phyloP scores from a whole-genome alignment of 1,140 invertebrate genomes.

The Frieseomelitta varia region DNA sequence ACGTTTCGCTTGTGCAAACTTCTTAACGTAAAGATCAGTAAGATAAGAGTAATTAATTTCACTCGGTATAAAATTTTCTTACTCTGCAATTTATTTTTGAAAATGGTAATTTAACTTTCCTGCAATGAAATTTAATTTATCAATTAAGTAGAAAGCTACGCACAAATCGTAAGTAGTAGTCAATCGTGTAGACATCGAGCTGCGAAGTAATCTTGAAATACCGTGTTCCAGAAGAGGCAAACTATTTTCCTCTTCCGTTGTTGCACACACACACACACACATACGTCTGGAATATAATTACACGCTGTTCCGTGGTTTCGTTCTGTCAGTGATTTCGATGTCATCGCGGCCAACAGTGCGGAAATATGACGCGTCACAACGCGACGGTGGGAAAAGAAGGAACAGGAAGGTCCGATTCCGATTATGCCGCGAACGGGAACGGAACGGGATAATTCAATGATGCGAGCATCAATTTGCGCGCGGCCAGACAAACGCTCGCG shows the following conservation, averaged over 20 bases:
- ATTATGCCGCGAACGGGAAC: slow-evolving; percentile 19
- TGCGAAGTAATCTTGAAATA: slow-evolving; percentile 30
- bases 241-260: slow-evolving; percentile 23
- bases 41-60: too few species aligned
- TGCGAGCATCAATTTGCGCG: not conserved
- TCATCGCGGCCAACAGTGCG: slow-evolving; percentile 21
- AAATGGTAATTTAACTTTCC: not conserved
- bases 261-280: not conserved
- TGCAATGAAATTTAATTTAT: too few species aligned
- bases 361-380: not conserved
- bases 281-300: slow-evolving; percentile 1
- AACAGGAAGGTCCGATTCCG: not conserved
- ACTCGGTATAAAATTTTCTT: not conserved
- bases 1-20: not conserved
- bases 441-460: slow-evolving; percentile 20
- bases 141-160: slow-evolving; percentile 14
- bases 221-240: slow-evolving; percentile 18
- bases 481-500: too few species aligned
- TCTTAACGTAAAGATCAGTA: too few species aligned
- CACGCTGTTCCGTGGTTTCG: not conserved
- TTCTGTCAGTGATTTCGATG: slow-evolving; percentile 25
- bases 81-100: not conserved
- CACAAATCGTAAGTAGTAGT: not conserved
- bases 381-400: not conserved
- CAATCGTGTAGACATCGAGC: not conserved